Percentiles rank a stretch among this genome's conserved stretches.
Evolutionary conservation across 2,888 invertebrate species (phyloP).

Genomic region (Minunthozetes semirufus): DNA sequence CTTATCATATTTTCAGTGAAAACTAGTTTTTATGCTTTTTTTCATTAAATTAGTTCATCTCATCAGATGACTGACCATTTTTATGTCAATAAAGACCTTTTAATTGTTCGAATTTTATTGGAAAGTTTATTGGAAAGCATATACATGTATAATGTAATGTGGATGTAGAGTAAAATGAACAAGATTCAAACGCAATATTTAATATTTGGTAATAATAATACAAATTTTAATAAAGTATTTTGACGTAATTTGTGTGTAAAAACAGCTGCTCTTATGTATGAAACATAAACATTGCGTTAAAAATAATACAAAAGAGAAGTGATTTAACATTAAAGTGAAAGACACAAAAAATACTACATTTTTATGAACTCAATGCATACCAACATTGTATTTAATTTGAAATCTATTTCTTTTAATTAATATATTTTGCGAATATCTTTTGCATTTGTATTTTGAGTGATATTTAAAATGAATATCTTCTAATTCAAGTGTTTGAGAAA

Average conservation of each 20-base stretch:
- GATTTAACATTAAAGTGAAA: background rate
- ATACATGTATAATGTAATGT: too few relatives aligned
- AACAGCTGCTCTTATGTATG: background rate
- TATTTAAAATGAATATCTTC: background rate
- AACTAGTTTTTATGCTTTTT: too few relatives aligned
- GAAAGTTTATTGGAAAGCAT: too few relatives aligned
- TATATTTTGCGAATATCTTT: background rate
- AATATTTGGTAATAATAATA: too few relatives aligned
- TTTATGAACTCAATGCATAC: background rate
- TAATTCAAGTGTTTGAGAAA: background rate
- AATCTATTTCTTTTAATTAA: background rate
- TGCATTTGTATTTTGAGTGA: background rate
- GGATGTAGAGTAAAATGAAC: too few relatives aligned
- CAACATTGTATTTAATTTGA: background rate
- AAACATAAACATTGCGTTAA: background rate
- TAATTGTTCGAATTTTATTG: too few relatives aligned
- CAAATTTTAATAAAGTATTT: too few relatives aligned
- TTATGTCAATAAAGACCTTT: too few relatives aligned
- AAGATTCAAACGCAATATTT: too few relatives aligned
- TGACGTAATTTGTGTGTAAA: slow-evolving; percentile 3
- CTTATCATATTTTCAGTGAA: too few relatives aligned
- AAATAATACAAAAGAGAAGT: background rate
- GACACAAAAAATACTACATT: background rate
- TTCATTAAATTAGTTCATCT: too few relatives aligned
- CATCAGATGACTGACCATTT: too few relatives aligned